Evolutionary conservation across 2,113 vertebrate genomes (phyloP).

Genomic region (Nothoprocta perdicaria): DNA sequence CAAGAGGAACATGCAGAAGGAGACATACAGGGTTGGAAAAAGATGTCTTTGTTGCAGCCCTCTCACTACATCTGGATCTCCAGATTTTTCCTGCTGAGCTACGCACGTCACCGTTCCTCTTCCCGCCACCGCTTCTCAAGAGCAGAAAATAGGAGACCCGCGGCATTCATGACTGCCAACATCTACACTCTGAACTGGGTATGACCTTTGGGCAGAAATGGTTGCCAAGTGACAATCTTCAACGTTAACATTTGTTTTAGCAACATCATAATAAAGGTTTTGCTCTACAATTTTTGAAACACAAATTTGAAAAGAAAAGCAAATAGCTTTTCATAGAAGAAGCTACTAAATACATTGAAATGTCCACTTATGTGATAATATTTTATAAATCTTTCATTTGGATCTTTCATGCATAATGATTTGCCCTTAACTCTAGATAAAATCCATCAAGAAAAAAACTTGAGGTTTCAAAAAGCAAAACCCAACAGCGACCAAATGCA

Average conservation of each 20-base stretch:
- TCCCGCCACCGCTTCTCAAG: slow-evolving; percentile 45
- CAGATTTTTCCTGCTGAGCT: slow-evolving; percentile 57
- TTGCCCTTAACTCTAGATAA: neutral
- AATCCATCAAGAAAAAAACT: neutral
- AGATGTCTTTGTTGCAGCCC: neutral
- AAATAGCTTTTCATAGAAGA: neutral
- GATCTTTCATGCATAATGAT: neutral
- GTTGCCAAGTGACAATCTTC: slow-evolving; percentile 48
- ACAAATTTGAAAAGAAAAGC: neutral
- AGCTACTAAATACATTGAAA: rapidly evolving
- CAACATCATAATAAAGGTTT: slow-evolving; percentile 20
- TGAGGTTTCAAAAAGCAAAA: neutral
- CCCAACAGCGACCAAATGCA: neutral
- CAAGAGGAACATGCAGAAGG: neutral
- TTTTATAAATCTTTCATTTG: neutral
- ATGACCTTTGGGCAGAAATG: neutral
- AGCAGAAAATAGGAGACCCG: slow-evolving; percentile 25
- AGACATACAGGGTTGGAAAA: neutral
- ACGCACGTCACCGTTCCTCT: slow-evolving; percentile 40
- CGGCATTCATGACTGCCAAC: slow-evolving; percentile 22
- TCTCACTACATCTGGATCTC: neutral
- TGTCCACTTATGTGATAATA: neutral
- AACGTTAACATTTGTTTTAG: slow-evolving; percentile 2
- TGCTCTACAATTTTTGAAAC: neutral
- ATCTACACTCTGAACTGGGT: slow-evolving; percentile 24